Conservation (phyloP, 2,888 invertebrate genomes). For the Euzophera pinguis region DNA sequence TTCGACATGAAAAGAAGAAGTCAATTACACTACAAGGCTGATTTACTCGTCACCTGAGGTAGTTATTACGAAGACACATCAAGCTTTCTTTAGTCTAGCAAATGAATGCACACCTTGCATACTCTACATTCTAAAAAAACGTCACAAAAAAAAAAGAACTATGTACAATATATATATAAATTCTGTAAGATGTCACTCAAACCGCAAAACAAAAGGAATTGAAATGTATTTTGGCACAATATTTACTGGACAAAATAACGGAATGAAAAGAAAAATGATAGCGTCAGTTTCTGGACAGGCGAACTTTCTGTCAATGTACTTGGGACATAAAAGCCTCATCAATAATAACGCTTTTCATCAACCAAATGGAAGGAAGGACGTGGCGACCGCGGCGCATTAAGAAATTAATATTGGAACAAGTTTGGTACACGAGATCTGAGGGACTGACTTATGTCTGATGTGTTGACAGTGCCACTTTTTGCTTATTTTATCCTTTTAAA, state of each 20-base stretch:
- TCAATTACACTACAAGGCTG: no score
- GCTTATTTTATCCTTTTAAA: background rate
- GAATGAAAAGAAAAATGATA: conserved; percentile 27
- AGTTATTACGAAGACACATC: no score
- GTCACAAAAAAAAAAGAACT: background rate
- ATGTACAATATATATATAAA: background rate
- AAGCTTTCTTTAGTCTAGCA: no score
- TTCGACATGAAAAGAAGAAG: no score
- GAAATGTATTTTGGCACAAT: conserved; percentile 4
- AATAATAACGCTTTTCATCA: conserved; percentile 56
- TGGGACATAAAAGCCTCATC: conserved; percentile 44
- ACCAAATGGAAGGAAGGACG: conserved; percentile 51
- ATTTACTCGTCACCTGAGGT: no score
- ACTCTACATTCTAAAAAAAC: no score
- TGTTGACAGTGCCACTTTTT: background rate
- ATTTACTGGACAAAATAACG: conserved; percentile 13
- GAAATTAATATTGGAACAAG: conserved; percentile 54
- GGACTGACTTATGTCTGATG: conserved; percentile 3
- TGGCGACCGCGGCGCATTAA: conserved; percentile 40
- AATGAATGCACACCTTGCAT: no score
- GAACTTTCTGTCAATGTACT: conserved; percentile 38
- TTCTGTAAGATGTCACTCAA: conserved; percentile 7
- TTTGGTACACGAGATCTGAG: conserved; percentile 31
- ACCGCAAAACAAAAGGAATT: conserved; percentile 13
- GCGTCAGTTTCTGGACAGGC: conserved; percentile 32